phyloP scores from a whole-genome alignment of 2,888 invertebrate genomes.

The Leistus spinibarbis region DNA sequence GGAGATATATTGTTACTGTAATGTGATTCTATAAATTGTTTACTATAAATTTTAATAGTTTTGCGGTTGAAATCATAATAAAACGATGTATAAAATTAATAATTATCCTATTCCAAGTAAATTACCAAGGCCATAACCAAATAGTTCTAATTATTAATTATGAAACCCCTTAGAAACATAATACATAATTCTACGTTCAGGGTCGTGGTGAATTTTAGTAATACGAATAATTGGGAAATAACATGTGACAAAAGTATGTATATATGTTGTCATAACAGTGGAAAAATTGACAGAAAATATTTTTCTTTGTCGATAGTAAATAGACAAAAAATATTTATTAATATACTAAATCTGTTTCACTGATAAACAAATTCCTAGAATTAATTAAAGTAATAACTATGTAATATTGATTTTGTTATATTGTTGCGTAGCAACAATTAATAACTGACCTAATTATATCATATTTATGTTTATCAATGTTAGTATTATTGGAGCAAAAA shows the following conservation, averaged over 20 bases:
- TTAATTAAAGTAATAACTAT: not conserved
- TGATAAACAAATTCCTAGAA: not conserved
- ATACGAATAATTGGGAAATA: not conserved
- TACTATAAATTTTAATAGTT: not conserved
- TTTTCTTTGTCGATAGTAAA: not conserved
- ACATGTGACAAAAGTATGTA: not conserved
- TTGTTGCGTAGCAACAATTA: not conserved
- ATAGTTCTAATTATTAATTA: not conserved
- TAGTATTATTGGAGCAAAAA: not conserved
- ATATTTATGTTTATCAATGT: not conserved
- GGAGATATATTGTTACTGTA: not conserved
- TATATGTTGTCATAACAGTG: not conserved
- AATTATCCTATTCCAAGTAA: not conserved
- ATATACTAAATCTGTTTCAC: not conserved
- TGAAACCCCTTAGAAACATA: not conserved
- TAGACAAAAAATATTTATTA: not conserved
- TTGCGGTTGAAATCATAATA: not conserved
- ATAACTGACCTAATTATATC: not conserved
- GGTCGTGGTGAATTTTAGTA: not conserved
- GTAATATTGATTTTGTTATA: not conserved
- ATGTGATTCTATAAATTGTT: not conserved
- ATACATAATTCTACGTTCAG: not conserved
- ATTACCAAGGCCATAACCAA: not conserved
- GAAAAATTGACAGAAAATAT: not conserved
- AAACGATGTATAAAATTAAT: not conserved